Evolutionary conservation across 1,140 invertebrate species (phyloP).

Genomic region (Caerostris darwini): DNA sequence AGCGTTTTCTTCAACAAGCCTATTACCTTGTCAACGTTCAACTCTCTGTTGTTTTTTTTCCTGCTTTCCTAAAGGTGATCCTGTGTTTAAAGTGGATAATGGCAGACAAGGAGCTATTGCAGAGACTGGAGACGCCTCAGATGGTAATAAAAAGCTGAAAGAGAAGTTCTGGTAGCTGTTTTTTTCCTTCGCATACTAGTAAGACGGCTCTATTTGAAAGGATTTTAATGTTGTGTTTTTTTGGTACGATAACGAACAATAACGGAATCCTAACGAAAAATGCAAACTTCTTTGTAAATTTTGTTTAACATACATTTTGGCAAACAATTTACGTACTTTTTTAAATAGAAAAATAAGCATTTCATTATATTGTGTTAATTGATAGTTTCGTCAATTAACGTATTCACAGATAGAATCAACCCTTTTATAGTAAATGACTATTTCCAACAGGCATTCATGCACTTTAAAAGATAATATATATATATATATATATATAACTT

Average conservation of each 20-base stretch:
- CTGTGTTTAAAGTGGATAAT: constrained; percentile 37
- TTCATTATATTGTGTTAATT: too few relatives aligned
- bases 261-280: not conserved
- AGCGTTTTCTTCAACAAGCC: constrained; percentile 41
- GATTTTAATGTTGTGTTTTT: not conserved
- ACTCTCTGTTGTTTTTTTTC: not conserved
- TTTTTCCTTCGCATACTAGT: not conserved
- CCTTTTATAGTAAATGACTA: too few relatives aligned
- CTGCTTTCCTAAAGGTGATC: not conserved
- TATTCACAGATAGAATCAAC: too few relatives aligned
- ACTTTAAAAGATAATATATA: too few relatives aligned
- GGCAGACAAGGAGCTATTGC: not conserved
- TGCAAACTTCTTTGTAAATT: too few relatives aligned
- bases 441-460: too few relatives aligned
- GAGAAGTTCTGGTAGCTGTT: not conserved
- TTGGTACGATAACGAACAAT: not conserved
- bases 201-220: not conserved
- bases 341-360: too few relatives aligned
- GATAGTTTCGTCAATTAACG: too few relatives aligned
- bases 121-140: not conserved
- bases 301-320: too few relatives aligned
- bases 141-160: not conserved
- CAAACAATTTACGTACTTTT: too few relatives aligned
- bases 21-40: constrained; percentile 22
- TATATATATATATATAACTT: too few relatives aligned